phyloP scores from a whole-genome alignment of 1,140 invertebrate species.

The Macrocentrus cingulum region DNA sequence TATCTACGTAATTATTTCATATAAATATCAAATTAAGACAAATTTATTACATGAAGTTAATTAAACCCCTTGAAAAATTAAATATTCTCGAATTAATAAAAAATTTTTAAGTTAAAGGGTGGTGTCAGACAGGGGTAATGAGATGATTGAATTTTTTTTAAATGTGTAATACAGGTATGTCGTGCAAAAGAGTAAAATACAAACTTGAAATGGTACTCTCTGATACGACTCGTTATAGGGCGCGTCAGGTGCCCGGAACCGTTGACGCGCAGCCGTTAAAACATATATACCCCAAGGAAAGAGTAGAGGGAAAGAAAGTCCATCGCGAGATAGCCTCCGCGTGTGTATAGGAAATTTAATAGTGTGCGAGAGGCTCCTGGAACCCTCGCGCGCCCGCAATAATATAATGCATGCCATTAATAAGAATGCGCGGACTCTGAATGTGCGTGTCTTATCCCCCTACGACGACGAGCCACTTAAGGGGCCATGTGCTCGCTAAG shows the following conservation, averaged over 20 bases:
- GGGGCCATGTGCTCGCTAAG: slow-evolving; percentile 41
- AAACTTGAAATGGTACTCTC: slow-evolving; percentile 3
- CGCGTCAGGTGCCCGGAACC: slow-evolving; percentile 46
- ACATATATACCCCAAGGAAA: neutral
- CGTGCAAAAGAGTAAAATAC: slow-evolving; percentile 11
- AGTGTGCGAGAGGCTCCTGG: neutral
- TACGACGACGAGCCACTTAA: slow-evolving; percentile 24
- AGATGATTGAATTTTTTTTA: too few relatives aligned
- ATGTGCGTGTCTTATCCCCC: slow-evolving; percentile 33
- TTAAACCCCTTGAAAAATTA: too few relatives aligned
- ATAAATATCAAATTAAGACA: too few relatives aligned
- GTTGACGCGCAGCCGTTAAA: slow-evolving; percentile 46
- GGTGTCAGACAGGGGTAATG: too few relatives aligned
- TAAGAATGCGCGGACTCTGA: slow-evolving; percentile 38
- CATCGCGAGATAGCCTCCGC: neutral
- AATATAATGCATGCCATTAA: slow-evolving; percentile 47
- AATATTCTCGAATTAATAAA: too few relatives aligned
- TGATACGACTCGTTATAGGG: slow-evolving; percentile 33
- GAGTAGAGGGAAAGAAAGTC: neutral
- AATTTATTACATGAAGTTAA: too few relatives aligned
- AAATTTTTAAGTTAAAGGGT: too few relatives aligned
- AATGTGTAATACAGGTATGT: too few relatives aligned
- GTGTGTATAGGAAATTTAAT: too few relatives aligned
- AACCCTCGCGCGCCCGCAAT: slow-evolving; percentile 29
- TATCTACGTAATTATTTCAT: too few relatives aligned